Percentiles rank a stretch among this genome's conserved stretches.
These are phyloP conservation scores for Andrena bucephala DNA, from an alignment of 2,888 invertebrate genomes.

Conservation along the genomic window DNA sequence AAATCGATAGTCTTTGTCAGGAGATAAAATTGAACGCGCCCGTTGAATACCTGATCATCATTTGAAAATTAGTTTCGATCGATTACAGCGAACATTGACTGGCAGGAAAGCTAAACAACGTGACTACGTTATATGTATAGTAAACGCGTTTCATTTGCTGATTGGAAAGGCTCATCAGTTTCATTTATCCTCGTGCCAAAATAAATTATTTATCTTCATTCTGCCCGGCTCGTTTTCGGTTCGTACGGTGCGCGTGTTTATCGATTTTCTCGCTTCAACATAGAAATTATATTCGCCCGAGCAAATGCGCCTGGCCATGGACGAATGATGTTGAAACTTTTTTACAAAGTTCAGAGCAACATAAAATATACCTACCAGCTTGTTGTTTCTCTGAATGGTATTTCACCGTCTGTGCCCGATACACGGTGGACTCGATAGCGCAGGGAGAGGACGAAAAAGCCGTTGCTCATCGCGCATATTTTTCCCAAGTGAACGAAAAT, in stretches of 20 bases:
- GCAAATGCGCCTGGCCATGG: slow-evolving; percentile 12
- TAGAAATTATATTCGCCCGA: slow-evolving; percentile 36
- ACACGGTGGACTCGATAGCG: too few species aligned
- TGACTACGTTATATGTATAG: neutral
- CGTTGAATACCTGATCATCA: slow-evolving; percentile 4
- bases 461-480: neutral
- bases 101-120: neutral
- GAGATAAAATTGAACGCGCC: neutral
- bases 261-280: slow-evolving; percentile 22
- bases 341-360: neutral
- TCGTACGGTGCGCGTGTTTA: neutral
- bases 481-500: slow-evolving; percentile 14
- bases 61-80: neutral
- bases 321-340: neutral
- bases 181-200: neutral
- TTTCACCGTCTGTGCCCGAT: too few species aligned
- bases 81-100: neutral
- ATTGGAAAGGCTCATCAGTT: neutral
- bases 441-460: neutral
- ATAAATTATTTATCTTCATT: slow-evolving; percentile 27
- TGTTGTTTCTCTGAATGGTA: too few species aligned
- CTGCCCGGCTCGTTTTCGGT: neutral
- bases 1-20: neutral
- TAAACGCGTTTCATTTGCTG: neutral
- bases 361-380: too few species aligned